Evolutionary conservation across 1,140 invertebrate genomes (phyloP).

Genomic region (Dendrolimus kikuchii): DNA sequence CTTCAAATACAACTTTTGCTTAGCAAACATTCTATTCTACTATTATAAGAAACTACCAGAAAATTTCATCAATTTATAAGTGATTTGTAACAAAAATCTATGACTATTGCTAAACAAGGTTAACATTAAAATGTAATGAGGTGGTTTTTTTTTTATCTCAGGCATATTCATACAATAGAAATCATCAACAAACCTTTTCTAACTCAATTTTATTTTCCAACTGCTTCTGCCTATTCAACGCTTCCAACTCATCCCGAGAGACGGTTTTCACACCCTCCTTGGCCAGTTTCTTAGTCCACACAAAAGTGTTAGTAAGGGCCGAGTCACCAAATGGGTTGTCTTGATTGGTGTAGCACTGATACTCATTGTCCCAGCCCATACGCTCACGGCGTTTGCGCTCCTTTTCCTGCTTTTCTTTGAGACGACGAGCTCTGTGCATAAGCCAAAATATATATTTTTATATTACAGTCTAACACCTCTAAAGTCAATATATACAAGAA

Average conservation of each 20-base stretch:
- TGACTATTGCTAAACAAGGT: too few species aligned
- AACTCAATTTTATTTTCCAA: constrained; percentile 92
- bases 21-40: too few species aligned
- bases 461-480: background rate
- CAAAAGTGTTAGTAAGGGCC: constrained; percentile 89
- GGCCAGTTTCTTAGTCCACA: constrained; percentile 97
- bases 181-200: constrained; percentile 77
- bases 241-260: constrained; percentile 87
- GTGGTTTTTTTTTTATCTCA: too few species aligned
- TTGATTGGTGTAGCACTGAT: constrained; percentile 96
- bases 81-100: too few species aligned
- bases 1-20: too few species aligned
- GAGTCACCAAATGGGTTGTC: constrained; percentile 99
- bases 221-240: constrained; percentile 88
- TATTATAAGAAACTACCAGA: too few species aligned
- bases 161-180: background rate
- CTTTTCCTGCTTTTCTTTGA: constrained; percentile 94
- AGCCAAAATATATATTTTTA: constrained; percentile 3
- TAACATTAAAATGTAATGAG: too few species aligned
- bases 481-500: background rate
- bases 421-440: constrained; percentile 78
- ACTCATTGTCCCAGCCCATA: constrained; percentile 98
- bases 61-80: too few species aligned
- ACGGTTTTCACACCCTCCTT: constrained; percentile 92
- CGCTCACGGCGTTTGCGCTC: constrained; percentile 89